Evolutionary conservation across 64 coral and sea anemone species (phyloP).

Genomic region (Dendrophyllia cribrosa): DNA sequence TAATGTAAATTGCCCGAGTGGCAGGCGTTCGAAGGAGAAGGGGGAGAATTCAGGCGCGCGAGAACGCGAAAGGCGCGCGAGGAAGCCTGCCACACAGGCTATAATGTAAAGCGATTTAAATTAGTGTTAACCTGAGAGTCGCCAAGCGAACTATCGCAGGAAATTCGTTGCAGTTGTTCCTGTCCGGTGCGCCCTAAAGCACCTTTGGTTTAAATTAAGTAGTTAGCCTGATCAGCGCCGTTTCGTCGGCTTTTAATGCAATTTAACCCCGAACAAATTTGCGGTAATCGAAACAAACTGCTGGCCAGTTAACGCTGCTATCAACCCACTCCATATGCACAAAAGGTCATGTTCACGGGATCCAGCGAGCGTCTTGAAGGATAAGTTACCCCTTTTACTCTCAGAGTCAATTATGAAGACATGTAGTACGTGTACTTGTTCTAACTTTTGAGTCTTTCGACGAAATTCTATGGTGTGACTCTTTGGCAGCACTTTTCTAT

Average conservation of each 20-base stretch:
- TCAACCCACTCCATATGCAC: constrained; percentile 6
- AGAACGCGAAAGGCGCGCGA: too few relatives aligned
- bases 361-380: not conserved
- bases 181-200: not conserved
- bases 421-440: too few relatives aligned
- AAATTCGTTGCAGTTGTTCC: not conserved
- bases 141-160: not conserved
- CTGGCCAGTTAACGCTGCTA: not conserved
- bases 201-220: constrained; percentile 12
- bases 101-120: too few relatives aligned
- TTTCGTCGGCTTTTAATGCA: not conserved
- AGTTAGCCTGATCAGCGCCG: not conserved
- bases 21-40: too few relatives aligned
- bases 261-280: constrained; percentile 7
- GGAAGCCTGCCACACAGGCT: too few relatives aligned
- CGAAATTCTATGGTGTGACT: too few relatives aligned
- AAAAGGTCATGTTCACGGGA: constrained; percentile 4
- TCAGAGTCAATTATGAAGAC: not conserved
- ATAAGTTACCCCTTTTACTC: not conserved
- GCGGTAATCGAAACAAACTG: constrained; percentile 36
- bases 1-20: too few relatives aligned
- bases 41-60: too few relatives aligned
- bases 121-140: too few relatives aligned
- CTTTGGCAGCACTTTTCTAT: too few relatives aligned
- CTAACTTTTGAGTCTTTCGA: too few relatives aligned